Base-by-base conservation (phyloP, 92 coral and sea anemone species). In the Phenganax marumi region DNA sequence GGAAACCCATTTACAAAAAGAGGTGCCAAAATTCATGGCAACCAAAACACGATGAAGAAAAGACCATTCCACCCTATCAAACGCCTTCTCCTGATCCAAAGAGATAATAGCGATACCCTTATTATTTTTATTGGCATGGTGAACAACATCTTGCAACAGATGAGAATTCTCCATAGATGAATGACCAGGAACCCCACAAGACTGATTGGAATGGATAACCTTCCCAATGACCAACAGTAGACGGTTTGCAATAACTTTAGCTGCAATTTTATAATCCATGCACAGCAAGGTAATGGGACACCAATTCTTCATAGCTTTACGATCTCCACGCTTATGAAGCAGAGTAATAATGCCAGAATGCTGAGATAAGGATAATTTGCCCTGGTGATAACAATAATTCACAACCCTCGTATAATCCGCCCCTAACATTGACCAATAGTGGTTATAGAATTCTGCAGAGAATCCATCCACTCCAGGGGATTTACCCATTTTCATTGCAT, bases 381-480 rank as follows among this genome's bases (percentile, higher is more conserved):
- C 52, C 26, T 21, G 12, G 14, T 69, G 10, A 12, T 19, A 69
- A 69, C 49, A 10, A 25, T 2, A 69, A 69, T 69, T 69, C 0
- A 33, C 12, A 1, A 69, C 75, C 1, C 47, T 6, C 12, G 47
- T 51, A 24, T 25, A 46, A 69, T 69, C 75, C 12, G 0, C 11
- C 0, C 75, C 75, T n/a, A 69, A 1, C 0, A 69, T 0, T 2
- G 12, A 12, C 75, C 75, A 69, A 25, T 7, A 69, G 1, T 8
- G 8, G 3, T n/a, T 4, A 19, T 69, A 69, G 24, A 69, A 69
- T 24, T 69, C 75, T 0, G 14, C 12, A 9, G 75, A 12, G 75
- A 69, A 33, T 1, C 75, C 75, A 33, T 69, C 75, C 3, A 69
- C 24, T n/a, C 75, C 75, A 33, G 83, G 89, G 1, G 87, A 33